Conservation (phyloP, 2,797 vertebrate genomes). For the Lutjanus campechanus region DNA sequence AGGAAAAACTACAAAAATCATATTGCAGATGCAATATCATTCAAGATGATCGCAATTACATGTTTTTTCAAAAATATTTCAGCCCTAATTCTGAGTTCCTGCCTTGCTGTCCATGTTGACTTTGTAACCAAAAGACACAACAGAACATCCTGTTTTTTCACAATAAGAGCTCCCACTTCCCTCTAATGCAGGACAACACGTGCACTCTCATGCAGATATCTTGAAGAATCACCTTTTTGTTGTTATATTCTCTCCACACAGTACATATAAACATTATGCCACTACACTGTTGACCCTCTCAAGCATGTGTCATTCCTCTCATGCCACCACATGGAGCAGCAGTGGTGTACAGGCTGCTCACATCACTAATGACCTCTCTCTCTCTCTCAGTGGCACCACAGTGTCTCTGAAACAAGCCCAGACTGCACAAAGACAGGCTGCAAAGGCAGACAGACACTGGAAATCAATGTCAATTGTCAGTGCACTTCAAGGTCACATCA, state of each 20-base stretch:
- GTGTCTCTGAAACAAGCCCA: slow-evolving; percentile 71
- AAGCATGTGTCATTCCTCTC: slow-evolving; percentile 28
- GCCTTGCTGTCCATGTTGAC: no score
- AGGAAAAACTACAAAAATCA: no score
- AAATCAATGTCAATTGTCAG: slow-evolving; percentile 85
- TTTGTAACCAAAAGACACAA: no score
- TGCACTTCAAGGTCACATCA: slow-evolving; percentile 79
- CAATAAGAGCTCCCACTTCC: neutral
- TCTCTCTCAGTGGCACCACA: slow-evolving; percentile 67
- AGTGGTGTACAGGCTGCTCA: slow-evolving; percentile 19
- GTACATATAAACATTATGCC: slow-evolving; percentile 4
- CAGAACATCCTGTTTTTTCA: neutral
- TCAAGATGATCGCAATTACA: no score
- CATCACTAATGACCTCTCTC: slow-evolving; percentile 47
- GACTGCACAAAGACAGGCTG: slow-evolving; percentile 59
- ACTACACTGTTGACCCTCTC: slow-evolving; percentile 15
- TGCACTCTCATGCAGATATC: neutral
- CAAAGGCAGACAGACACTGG: slow-evolving; percentile 65
- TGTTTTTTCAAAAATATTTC: no score
- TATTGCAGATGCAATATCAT: no score
- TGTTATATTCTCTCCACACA: slow-evolving; percentile 1
- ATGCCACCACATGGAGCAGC: slow-evolving; percentile 42
- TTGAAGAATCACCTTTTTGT: neutral
- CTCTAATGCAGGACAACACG: neutral
- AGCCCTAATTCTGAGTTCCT: neutral